Evolutionary conservation across 2,888 invertebrate species (phyloP).

Genomic region (Cephus nigrinus): DNA sequence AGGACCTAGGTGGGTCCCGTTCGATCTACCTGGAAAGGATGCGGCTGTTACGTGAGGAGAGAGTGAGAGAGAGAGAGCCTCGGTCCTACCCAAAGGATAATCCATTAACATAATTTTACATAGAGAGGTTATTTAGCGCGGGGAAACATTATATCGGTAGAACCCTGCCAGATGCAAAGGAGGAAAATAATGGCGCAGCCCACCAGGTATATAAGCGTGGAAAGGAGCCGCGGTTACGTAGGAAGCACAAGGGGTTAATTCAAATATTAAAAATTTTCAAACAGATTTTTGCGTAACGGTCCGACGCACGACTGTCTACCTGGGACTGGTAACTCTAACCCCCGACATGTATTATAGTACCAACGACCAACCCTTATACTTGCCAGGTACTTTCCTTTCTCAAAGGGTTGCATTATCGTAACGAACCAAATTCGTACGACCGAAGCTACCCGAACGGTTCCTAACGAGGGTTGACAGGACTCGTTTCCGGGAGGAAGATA

Average conservation of each 20-base stretch:
- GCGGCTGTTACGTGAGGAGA: neutral
- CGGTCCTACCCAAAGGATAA: conserved; percentile 56
- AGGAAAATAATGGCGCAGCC: conserved; percentile 50
- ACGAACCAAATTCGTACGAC: conserved; percentile 31
- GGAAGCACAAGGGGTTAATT: conserved; percentile 58
- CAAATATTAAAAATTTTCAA: conserved; percentile 64
- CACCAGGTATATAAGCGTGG: conserved; percentile 48
- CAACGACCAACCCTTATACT: conserved; percentile 1
- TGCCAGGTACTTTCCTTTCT: conserved; percentile 26
- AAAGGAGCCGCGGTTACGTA: neutral
- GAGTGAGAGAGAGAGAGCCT: conserved; percentile 6
- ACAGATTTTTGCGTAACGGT: conserved; percentile 61
- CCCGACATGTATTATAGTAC: neutral
- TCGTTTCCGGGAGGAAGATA: conserved; percentile 7
- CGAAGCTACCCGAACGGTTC: conserved; percentile 31
- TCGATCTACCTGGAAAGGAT: conserved; percentile 5
- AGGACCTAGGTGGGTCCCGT: conserved; percentile 27
- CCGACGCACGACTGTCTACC: conserved; percentile 37
- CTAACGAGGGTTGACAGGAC: conserved; percentile 34
- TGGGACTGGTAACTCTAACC: conserved; percentile 52
- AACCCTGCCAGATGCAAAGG: conserved; percentile 63
- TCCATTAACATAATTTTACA: conserved; percentile 67
- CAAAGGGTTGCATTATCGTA: conserved; percentile 51
- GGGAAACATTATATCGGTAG: conserved; percentile 58
- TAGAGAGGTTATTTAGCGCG: conserved; percentile 45